Conservation (phyloP, 2,888 invertebrate genomes). For the Plusia festucae region DNA sequence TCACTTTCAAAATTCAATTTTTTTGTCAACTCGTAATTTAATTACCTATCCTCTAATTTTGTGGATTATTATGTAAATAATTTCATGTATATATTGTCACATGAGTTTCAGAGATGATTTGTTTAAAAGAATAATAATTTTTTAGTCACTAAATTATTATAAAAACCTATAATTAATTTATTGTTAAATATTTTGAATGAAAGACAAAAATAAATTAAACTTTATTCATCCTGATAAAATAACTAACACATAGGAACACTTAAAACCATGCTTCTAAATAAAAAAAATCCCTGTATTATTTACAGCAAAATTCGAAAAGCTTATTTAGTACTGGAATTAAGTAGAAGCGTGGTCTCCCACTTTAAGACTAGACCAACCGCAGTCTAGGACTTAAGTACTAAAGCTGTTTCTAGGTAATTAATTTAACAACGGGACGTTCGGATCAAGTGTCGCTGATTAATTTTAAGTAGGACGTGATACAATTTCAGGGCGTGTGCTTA, state of each 20-base stretch:
- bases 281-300: neutral
- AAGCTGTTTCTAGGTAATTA: slow-evolving; percentile 65
- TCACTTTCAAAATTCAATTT: too few relatives aligned
- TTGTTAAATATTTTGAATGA: too few relatives aligned
- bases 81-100: too few relatives aligned
- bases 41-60: too few relatives aligned
- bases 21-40: too few relatives aligned
- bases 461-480: slow-evolving; percentile 52
- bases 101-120: too few relatives aligned
- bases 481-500: slow-evolving; percentile 31
- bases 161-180: too few relatives aligned
- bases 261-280: neutral
- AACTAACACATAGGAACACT: neutral
- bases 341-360: slow-evolving; percentile 42
- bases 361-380: slow-evolving; percentile 48
- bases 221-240: neutral
- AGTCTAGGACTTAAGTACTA: slow-evolving; percentile 59
- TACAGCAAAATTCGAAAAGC: neutral
- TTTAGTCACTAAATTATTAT: too few relatives aligned
- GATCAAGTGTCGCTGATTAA: slow-evolving; percentile 59
- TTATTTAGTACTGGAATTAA: slow-evolving; percentile 22
- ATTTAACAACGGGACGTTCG: slow-evolving; percentile 54
- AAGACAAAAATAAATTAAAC: too few relatives aligned
- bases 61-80: too few relatives aligned
- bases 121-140: too few relatives aligned